These are phyloP conservation scores for Malthinus seriepunctatus DNA, from an alignment of 2,888 invertebrate genomes.

Conservation along the genomic window DNA sequence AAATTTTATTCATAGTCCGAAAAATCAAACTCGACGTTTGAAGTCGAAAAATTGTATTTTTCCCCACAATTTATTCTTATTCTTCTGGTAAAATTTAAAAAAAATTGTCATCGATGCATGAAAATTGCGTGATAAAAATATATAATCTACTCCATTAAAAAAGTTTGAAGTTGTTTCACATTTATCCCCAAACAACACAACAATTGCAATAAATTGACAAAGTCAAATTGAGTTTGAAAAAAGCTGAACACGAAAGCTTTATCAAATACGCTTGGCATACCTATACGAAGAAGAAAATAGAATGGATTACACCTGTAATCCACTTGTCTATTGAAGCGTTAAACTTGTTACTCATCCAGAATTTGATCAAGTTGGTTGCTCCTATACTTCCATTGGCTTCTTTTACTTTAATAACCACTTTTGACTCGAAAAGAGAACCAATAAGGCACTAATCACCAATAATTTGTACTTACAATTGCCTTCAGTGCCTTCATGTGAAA, in stretches of 20 bases:
- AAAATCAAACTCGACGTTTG: too few relatives aligned
- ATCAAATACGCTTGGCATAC: neutral
- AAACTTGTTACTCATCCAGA: slow-evolving; percentile 4
- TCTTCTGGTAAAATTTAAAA: too few relatives aligned
- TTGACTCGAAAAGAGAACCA: too few relatives aligned
- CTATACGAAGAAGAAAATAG: slow-evolving; percentile 1
- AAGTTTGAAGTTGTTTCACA: neutral
- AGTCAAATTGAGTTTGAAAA: slow-evolving; percentile 7
- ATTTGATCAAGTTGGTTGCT: slow-evolving; percentile 1
- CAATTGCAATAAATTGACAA: neutral
- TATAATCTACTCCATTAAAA: neutral
- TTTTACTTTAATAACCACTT: too few relatives aligned
- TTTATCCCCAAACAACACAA: neutral
- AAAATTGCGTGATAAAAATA: too few relatives aligned
- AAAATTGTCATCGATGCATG: too few relatives aligned
- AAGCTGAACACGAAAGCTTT: neutral
- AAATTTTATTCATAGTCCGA: too few relatives aligned
- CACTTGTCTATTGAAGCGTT: slow-evolving; percentile 7
- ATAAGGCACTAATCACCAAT: too few relatives aligned
- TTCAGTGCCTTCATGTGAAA: too few relatives aligned
- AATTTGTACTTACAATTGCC: too few relatives aligned
- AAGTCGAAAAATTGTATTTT: too few relatives aligned
- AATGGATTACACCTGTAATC: slow-evolving; percentile 7
- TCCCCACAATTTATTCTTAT: too few relatives aligned
- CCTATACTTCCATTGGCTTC: neutral